A percentile compares a stretch with the other conserved stretches of the same genome.
Conservation (phyloP, 92 coral and sea anemone species). For the Phenganax marumi region DNA sequence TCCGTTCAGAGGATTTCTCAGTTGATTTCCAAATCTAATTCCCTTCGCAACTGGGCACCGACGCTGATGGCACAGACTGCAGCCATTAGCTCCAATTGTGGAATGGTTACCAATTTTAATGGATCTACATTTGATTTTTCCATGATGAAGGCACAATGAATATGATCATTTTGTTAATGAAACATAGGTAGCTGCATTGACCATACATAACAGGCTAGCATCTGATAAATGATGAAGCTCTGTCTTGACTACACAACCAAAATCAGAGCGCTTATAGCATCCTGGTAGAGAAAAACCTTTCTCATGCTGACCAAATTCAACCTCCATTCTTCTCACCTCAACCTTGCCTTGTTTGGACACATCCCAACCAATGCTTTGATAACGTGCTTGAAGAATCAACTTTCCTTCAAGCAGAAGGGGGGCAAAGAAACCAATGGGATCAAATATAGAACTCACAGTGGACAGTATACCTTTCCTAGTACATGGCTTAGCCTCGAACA, state of each 20-base stretch:
- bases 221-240: slow-evolving; percentile 31
- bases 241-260: not conserved
- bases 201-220: slow-evolving; percentile 22
- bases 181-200: slow-evolving; percentile 34
- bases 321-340: no score
- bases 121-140: slow-evolving; percentile 31
- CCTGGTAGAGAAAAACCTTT: no score
- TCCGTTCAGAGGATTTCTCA: slow-evolving; percentile 35
- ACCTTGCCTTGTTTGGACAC: no score
- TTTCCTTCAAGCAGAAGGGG: not conserved
- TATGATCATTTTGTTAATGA: not conserved
- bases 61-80: slow-evolving; percentile 6
- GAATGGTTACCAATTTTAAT: not conserved
- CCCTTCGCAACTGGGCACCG: slow-evolving; percentile 21
- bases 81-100: slow-evolving; percentile 22
- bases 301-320: no score
- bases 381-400: not conserved
- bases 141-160: slow-evolving; percentile 31
- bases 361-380: not conserved
- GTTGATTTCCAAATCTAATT: not conserved
- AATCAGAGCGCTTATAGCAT: no score
- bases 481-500: not conserved
- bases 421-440: not conserved
- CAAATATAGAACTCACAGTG: no score
- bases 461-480: not conserved